A percentile compares a stretch with the other conserved stretches of the same genome.
phyloP scores from a whole-genome alignment of 2,113 vertebrate species.

The Aleadryas rufinucha region DNA sequence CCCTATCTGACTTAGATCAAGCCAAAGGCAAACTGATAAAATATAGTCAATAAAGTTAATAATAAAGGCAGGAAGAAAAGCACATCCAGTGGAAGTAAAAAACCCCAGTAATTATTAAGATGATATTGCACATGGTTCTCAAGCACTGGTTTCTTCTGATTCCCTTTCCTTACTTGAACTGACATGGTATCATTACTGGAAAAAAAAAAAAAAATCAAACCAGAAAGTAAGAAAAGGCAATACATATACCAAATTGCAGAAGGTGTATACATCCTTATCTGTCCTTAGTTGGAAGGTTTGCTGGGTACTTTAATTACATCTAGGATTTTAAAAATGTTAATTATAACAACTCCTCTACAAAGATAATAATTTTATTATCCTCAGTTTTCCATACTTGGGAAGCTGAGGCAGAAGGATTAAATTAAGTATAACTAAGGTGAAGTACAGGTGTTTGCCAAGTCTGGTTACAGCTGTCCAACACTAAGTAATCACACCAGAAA shows the following conservation, averaged over 20 bases:
- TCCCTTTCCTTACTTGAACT: neutral
- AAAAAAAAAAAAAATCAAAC: neutral
- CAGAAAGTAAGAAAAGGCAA: neutral
- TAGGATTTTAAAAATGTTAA: neutral
- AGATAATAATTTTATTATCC: neutral
- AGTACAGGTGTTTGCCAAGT: neutral
- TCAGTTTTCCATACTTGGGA: neutral
- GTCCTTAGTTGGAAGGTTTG: neutral
- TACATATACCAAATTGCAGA: neutral
- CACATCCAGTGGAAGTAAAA: neutral
- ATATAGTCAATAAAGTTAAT: neutral
- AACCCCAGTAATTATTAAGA: neutral
- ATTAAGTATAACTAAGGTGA: neutral
- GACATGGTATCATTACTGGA: neutral
- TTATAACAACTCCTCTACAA: neutral
- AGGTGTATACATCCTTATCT: neutral
- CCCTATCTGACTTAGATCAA: neutral
- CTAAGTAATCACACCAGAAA: neutral
- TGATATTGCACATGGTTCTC: neutral
- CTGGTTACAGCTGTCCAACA: neutral
- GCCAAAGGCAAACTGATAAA: neutral
- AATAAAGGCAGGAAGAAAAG: neutral
- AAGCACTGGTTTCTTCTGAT: neutral
- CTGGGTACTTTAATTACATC: neutral
- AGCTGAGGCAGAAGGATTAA: neutral